phyloP scores from a whole-genome alignment of 2,888 invertebrate species.

The Hyles lineata region DNA sequence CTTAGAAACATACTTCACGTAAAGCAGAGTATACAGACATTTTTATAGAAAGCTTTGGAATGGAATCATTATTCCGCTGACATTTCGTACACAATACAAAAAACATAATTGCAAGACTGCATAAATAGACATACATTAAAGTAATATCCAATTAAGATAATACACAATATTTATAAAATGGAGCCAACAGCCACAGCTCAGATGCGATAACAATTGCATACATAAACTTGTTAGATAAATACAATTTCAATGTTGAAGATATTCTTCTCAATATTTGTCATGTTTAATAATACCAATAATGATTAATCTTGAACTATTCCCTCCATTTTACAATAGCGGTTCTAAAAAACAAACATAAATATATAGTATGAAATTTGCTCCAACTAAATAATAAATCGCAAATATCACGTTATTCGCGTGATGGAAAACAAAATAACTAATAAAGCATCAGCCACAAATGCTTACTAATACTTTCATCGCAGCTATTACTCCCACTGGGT shows the following conservation, averaged over 20 bases:
- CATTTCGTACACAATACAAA: background rate
- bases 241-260: no score
- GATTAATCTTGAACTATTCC: background rate
- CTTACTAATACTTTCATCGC: constrained; percentile 5
- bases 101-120: background rate
- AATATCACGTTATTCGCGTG: constrained; percentile 1
- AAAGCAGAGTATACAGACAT: background rate
- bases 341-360: constrained; percentile 5
- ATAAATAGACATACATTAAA: constrained; percentile 16
- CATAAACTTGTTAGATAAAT: no score
- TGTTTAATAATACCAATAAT: no score
- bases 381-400: constrained; percentile 8
- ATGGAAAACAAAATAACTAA: background rate
- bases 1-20: background rate
- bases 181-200: no score
- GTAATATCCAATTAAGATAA: background rate
- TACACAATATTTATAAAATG: no score
- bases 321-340: background rate
- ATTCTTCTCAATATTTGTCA: no score
- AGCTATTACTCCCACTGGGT: constrained; percentile 7
- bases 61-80: background rate
- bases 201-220: no score
- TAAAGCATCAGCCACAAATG: constrained; percentile 2
- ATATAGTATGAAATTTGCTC: background rate
- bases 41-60: background rate